These are phyloP conservation scores for Nemotelus nigrinus DNA, from an alignment of 2,888 invertebrate genomes.

Conservation along the genomic window DNA sequence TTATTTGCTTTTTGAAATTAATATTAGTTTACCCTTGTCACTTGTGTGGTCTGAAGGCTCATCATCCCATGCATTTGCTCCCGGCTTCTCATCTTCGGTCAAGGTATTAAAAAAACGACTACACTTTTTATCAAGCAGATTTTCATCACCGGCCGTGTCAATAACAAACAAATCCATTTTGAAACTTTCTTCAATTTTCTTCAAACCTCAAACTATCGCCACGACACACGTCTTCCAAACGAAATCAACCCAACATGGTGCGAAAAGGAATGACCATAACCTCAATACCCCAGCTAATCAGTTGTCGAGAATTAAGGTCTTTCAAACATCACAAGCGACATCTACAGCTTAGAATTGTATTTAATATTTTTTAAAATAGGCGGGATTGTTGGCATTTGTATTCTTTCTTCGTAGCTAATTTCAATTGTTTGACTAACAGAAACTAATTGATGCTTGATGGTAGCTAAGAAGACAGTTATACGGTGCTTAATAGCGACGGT, in stretches of 20 bases:
- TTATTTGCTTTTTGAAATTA: too few relatives aligned
- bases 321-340: conserved; percentile 2
- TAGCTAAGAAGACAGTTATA: too few relatives aligned
- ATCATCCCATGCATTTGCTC: too few relatives aligned
- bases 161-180: conserved; percentile 59
- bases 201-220: background rate
- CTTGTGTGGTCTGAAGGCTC: too few relatives aligned
- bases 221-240: background rate
- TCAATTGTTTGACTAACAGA: too few relatives aligned
- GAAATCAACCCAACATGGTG: conserved; percentile 10
- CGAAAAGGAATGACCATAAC: conserved; percentile 12
- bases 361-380: background rate
- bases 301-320: background rate
- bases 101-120: too few relatives aligned
- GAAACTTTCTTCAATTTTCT: conserved; percentile 14
- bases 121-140: conserved; percentile 52
- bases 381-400: background rate
- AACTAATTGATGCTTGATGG: too few relatives aligned
- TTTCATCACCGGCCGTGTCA: conserved; percentile 59
- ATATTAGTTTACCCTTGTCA: too few relatives aligned
- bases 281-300: background rate
- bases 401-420: too few relatives aligned
- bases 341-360: conserved; percentile 1
- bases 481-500: too few relatives aligned
- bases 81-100: too few relatives aligned